phyloP scores from a whole-genome alignment of 2,888 invertebrate genomes.

The Tiliacea citrago region DNA sequence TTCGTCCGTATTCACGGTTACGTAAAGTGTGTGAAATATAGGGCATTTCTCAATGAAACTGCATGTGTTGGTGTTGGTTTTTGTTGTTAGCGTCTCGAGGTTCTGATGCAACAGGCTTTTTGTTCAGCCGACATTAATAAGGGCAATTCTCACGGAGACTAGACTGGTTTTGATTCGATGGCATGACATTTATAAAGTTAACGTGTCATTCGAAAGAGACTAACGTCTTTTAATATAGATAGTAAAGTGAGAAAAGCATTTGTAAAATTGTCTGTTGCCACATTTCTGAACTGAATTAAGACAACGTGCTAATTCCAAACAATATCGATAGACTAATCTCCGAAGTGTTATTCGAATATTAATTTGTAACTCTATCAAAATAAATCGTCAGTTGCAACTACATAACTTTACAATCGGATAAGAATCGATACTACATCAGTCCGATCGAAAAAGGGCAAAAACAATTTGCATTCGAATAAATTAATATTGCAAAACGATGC shows the following conservation, averaged over 20 bases:
- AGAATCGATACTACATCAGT: constrained; percentile 47
- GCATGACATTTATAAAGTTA: neutral
- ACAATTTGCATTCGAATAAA: constrained; percentile 70
- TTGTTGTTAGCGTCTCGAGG: constrained; percentile 42
- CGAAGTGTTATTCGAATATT: neutral
- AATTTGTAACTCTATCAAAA: constrained; percentile 1
- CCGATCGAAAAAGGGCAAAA: constrained; percentile 46
- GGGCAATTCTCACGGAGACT: constrained; percentile 14
- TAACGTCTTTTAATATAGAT: neutral
- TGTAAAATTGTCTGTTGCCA: neutral
- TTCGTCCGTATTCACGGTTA: constrained; percentile 35
- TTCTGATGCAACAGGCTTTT: constrained; percentile 51
- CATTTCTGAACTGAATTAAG: neutral
- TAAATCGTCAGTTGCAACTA: constrained; percentile 33
- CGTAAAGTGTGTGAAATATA: constrained; percentile 70
- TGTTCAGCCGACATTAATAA: constrained; percentile 35
- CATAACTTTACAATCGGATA: constrained; percentile 34
- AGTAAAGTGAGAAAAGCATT: neutral
- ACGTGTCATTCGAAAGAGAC: neutral
- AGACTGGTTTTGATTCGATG: neutral
- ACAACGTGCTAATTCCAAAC: neutral
- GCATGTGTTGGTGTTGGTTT: constrained; percentile 48
- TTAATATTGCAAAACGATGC: constrained; percentile 70
- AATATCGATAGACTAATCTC: neutral
- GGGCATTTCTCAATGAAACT: constrained; percentile 70